Conservation (phyloP, 2,113 vertebrate genomes). For the Phoenicopterus ruber region DNA sequence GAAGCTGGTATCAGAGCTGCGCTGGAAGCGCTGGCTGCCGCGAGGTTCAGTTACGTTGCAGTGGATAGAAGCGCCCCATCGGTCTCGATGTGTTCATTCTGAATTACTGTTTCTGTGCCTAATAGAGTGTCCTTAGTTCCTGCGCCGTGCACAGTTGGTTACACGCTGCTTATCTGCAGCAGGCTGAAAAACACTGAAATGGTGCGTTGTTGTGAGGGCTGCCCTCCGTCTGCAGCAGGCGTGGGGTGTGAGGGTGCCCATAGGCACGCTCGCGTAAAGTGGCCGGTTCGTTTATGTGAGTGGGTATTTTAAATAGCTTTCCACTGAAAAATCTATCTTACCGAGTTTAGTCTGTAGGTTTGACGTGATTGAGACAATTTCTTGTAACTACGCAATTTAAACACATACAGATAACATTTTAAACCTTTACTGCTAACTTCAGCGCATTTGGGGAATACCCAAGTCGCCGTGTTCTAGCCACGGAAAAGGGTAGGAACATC, state of each 20-base stretch:
- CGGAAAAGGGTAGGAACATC: neutral
- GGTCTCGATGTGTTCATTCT: neutral
- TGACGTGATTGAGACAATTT: neutral
- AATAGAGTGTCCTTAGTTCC: neutral
- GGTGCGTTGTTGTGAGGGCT: neutral
- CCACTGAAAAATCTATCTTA: neutral
- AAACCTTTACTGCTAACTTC: neutral
- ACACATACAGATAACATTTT: neutral
- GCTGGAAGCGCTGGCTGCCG: neutral
- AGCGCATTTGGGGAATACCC: neutral
- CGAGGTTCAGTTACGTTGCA: neutral
- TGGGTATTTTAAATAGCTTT: neutral
- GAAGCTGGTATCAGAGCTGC: neutral
- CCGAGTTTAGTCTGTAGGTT: neutral
- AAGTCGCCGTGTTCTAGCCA: neutral
- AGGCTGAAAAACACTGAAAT: slow-evolving; percentile 8
- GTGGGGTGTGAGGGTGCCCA: neutral
- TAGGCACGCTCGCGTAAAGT: neutral
- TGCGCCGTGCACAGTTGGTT: neutral
- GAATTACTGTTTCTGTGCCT: slow-evolving; percentile 2
- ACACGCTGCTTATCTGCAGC: neutral
- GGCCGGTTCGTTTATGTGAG: accelerated
- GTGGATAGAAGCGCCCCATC: neutral
- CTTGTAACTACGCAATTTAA: neutral
- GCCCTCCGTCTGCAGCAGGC: too few relatives aligned